Conservation (phyloP, 2,888 invertebrate species). For the Drosophila borealis region DNA sequence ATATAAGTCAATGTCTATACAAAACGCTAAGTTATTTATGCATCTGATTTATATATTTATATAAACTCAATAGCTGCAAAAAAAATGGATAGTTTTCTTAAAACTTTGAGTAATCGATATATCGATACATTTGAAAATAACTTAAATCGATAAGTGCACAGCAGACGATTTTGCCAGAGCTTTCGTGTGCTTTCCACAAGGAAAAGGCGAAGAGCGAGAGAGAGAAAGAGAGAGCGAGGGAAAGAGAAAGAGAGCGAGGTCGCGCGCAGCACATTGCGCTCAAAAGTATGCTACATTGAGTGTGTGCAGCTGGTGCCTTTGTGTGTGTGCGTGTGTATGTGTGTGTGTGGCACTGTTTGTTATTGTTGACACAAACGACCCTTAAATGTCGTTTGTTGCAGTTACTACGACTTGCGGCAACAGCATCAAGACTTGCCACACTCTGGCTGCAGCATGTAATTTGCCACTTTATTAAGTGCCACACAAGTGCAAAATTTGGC, state of each 20-base stretch:
- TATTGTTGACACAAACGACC: conserved; percentile 59
- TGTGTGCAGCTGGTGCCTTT: conserved; percentile 21
- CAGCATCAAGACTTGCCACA: conserved; percentile 17
- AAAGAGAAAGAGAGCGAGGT: not conserved
- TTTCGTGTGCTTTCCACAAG: no score
- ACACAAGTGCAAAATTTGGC: conserved; percentile 11
- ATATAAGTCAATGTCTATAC: not conserved
- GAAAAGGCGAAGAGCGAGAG: not conserved
- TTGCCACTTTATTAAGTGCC: conserved; percentile 46
- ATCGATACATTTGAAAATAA: no score
- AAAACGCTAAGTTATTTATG: no score
- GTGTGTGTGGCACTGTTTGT: conserved; percentile 31
- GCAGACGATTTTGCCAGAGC: no score
- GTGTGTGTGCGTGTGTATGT: conserved; percentile 1
- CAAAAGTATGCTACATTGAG: conserved; percentile 44
- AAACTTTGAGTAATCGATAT: no score
- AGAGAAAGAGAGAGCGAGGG: conserved; percentile 5
- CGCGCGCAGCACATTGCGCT: conserved; percentile 13
- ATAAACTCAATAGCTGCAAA: no score
- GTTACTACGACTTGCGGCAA: conserved; percentile 31
- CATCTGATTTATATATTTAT: no score
- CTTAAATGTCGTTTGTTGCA: conserved; percentile 58
- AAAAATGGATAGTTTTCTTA: no score
- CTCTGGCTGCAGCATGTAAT: conserved; percentile 29
- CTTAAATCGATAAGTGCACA: no score